Evolutionary conservation across 2,113 vertebrate genomes (phyloP).

Genomic region (Heptranchias perlo): DNA sequence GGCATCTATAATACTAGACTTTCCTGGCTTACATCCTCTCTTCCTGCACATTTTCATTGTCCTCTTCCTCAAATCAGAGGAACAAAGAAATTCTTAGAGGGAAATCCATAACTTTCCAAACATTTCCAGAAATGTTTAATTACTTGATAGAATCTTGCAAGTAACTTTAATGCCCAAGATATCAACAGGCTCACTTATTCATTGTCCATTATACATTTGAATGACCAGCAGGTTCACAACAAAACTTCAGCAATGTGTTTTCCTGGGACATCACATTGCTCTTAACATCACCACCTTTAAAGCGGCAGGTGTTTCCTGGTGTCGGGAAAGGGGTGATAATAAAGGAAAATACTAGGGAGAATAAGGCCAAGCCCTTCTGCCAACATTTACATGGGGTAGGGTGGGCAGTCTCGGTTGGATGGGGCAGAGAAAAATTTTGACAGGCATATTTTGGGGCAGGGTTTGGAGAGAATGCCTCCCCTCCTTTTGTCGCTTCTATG

Average conservation of each 20-base stretch:
- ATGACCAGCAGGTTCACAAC: background rate
- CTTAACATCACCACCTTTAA: background rate
- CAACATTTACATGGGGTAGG: background rate
- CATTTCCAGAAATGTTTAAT: background rate
- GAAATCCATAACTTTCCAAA: background rate
- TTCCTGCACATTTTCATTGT: background rate
- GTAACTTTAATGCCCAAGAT: background rate
- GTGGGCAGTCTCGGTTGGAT: background rate
- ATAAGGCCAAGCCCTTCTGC: background rate
- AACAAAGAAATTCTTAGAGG: background rate
- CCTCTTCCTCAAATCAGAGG: background rate
- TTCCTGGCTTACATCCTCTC: background rate
- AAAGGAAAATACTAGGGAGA: background rate
- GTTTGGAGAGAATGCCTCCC: background rate
- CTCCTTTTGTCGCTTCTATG: background rate
- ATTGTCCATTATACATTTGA: background rate
- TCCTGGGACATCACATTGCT: background rate
- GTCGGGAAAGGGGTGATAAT: background rate
- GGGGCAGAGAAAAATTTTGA: background rate
- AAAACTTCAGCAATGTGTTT: background rate
- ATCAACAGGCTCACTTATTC: background rate
- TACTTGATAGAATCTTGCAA: background rate
- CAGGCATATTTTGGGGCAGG: background rate
- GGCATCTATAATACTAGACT: no score
- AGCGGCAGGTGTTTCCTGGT: background rate